phyloP scores from a whole-genome alignment of 2,113 vertebrate species.

The Uria aalge region DNA sequence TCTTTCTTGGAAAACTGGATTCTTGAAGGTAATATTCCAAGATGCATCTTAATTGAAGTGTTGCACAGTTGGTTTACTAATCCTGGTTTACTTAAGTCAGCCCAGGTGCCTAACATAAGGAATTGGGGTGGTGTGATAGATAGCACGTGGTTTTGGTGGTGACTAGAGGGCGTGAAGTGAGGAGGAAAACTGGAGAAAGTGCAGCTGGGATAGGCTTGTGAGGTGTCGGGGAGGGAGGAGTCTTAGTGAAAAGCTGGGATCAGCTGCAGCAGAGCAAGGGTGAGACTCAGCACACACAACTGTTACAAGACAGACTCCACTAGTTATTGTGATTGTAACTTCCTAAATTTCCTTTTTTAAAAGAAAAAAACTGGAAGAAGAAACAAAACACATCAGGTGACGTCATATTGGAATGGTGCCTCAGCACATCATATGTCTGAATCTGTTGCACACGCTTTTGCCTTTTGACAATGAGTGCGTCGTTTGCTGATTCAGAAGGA shows the following conservation, averaged over 20 bases:
- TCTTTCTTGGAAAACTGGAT: background rate
- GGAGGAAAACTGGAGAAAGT: background rate
- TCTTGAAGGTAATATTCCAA: background rate
- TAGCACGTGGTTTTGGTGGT: background rate
- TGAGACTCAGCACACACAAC: fast-evolving
- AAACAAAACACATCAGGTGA: background rate
- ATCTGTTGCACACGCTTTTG: background rate
- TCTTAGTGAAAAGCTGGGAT: background rate
- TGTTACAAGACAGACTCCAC: background rate
- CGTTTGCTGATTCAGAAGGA: background rate
- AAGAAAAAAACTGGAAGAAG: background rate
- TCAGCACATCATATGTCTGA: background rate
- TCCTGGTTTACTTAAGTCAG: background rate
- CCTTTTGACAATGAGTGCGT: background rate
- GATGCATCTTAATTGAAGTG: background rate
- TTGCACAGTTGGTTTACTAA: background rate
- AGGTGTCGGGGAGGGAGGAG: background rate
- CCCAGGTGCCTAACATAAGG: background rate
- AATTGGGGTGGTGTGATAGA: background rate
- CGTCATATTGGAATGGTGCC: background rate
- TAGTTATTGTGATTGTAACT: background rate
- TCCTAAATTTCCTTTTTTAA: background rate
- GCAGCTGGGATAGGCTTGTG: background rate
- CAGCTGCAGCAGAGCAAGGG: background rate
- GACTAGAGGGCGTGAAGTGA: background rate